Evolutionary conservation across 2,797 vertebrate species (phyloP).

Genomic region (Hafferia zeledoni): DNA sequence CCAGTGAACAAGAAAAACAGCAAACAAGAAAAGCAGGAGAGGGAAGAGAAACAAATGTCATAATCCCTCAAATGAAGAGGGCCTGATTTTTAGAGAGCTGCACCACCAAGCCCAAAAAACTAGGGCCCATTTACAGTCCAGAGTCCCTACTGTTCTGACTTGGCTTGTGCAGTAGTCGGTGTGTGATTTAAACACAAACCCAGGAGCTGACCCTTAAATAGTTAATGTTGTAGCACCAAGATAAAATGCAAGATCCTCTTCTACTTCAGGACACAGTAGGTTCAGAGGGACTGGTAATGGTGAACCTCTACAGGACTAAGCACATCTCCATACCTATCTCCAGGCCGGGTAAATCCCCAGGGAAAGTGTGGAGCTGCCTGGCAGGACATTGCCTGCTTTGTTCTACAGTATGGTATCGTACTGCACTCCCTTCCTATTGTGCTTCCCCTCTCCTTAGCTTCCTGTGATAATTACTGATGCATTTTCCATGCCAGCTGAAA

Average conservation of each 20-base stretch:
- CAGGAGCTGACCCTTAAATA: neutral
- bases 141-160: neutral
- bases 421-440: neutral
- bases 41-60: neutral
- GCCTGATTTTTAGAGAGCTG: neutral
- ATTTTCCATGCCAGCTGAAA: slow-evolving; percentile 67
- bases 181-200: neutral
- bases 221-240: neutral
- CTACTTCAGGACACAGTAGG: neutral
- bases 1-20: neutral
- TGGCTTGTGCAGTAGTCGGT: neutral
- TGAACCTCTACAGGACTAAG: neutral
- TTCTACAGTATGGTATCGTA: neutral
- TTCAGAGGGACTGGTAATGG: neutral
- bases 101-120: neutral
- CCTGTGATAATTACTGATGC: slow-evolving; percentile 34
- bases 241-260: neutral
- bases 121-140: neutral
- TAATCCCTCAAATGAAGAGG: neutral
- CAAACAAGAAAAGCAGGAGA: neutral
- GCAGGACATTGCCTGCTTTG: neutral
- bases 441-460: neutral
- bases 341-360: neutral
- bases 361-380: neutral
- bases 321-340: neutral